Conservation (phyloP, 1,140 invertebrate species). For the Parasteatoda tepidariorum region DNA sequence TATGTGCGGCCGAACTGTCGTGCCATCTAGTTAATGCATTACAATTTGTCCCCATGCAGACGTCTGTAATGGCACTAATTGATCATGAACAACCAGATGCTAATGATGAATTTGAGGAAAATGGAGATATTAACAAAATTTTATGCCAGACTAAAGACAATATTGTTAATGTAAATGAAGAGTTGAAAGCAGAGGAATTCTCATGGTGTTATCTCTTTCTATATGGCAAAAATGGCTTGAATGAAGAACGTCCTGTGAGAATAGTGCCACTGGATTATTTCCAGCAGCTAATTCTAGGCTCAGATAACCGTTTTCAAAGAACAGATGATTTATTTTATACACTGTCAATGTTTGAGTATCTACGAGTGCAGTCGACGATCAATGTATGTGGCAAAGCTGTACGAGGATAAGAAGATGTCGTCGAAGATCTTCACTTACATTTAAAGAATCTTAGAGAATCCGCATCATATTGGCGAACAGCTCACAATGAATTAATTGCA, state of each 20-base stretch:
- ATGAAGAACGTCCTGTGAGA: slow-evolving; percentile 65
- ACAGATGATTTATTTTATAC: slow-evolving; percentile 69
- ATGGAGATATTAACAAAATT: slow-evolving; percentile 9
- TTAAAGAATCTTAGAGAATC: slow-evolving; percentile 43
- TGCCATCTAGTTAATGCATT: too few species aligned
- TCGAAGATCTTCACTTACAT: slow-evolving; percentile 24
- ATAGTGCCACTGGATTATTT: slow-evolving; percentile 69
- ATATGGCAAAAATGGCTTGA: slow-evolving; percentile 67
- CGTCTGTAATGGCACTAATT: slow-evolving; percentile 22
- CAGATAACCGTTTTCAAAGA: slow-evolving; percentile 66
- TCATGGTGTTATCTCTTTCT: slow-evolving; percentile 67
- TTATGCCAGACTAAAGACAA: slow-evolving; percentile 43
- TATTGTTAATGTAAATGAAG: slow-evolving; percentile 18
- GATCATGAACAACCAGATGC: slow-evolving; percentile 12
- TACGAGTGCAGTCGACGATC: slow-evolving; percentile 10
- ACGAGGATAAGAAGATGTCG: neutral
- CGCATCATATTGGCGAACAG: slow-evolving; percentile 52
- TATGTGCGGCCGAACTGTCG: too few species aligned
- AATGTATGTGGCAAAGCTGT: slow-evolving; percentile 30
- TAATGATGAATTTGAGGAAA: slow-evolving; percentile 11
- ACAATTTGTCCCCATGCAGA: slow-evolving; percentile 20
- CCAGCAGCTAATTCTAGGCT: slow-evolving; percentile 66
- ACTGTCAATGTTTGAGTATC: slow-evolving; percentile 63
- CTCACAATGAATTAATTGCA: slow-evolving; percentile 48
- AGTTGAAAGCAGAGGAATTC: slow-evolving; percentile 66